Evolutionary conservation across 2,888 invertebrate species (phyloP).

Genomic region (Rhagonycha fulva): DNA sequence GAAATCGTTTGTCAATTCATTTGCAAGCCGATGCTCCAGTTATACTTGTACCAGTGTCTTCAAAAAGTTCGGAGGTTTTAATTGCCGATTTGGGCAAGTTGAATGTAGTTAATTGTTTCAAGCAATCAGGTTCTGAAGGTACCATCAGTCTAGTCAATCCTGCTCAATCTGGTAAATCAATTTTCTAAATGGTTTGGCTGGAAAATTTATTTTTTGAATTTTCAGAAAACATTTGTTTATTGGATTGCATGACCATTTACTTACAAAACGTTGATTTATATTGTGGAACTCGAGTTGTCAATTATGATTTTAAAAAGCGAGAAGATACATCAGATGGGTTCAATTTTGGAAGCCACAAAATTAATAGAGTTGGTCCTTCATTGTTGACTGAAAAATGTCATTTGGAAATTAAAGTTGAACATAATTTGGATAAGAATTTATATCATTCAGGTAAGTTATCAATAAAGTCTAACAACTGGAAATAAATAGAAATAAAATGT

Average conservation of each 20-base stretch:
- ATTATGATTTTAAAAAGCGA: slow-evolving; percentile 35
- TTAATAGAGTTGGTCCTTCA: slow-evolving; percentile 65
- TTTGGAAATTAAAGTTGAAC: slow-evolving; percentile 78
- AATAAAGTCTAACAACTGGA: not conserved
- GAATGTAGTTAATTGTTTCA: slow-evolving; percentile 77
- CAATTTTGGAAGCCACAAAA: slow-evolving; percentile 57
- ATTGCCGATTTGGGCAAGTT: slow-evolving; percentile 82
- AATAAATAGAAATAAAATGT: slow-evolving; percentile 7
- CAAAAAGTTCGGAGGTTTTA: slow-evolving; percentile 75
- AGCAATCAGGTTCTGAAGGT: slow-evolving; percentile 61
- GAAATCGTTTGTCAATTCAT: slow-evolving; percentile 60
- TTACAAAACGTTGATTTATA: slow-evolving; percentile 79
- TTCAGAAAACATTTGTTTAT: slow-evolving; percentile 59
- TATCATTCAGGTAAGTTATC: slow-evolving; percentile 46
- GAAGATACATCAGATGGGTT: slow-evolving; percentile 31
- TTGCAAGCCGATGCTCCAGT: slow-evolving; percentile 78
- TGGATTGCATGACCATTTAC: slow-evolving; percentile 76
- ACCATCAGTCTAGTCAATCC: slow-evolving; percentile 59
- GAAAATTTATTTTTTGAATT: slow-evolving; percentile 10
- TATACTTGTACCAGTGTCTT: slow-evolving; percentile 84
- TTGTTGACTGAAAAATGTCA: slow-evolving; percentile 83
- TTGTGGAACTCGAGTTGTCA: slow-evolving; percentile 57
- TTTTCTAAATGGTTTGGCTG: not conserved
- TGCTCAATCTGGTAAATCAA: slow-evolving; percentile 47
- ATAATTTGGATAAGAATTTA: slow-evolving; percentile 70